Conservation (phyloP, 2,888 invertebrate species). For the Acleris sparsana region DNA sequence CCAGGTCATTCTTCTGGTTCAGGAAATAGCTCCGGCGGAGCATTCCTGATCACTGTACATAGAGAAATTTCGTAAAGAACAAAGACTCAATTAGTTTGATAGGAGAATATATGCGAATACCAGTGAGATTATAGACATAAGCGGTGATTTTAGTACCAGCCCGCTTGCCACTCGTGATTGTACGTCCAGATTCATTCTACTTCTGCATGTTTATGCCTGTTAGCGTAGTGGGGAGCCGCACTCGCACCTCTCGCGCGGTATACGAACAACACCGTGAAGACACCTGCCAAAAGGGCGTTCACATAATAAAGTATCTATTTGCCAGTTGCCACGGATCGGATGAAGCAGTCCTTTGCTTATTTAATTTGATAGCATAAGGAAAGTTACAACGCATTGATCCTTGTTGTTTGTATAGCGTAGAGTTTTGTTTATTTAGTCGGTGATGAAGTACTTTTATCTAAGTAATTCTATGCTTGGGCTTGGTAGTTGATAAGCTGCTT, state of each 20-base stretch:
- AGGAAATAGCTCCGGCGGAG: slow-evolving; percentile 78
- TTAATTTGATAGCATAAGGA: no score
- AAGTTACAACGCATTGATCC: not conserved
- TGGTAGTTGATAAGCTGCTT: slow-evolving; percentile 7
- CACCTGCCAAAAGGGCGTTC: no score
- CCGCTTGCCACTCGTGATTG: slow-evolving; percentile 74
- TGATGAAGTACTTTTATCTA: not conserved
- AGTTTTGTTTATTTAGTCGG: not conserved
- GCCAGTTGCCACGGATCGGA: no score
- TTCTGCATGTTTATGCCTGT: slow-evolving; percentile 55
- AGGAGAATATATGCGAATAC: slow-evolving; percentile 76
- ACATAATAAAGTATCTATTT: no score
- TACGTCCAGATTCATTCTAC: slow-evolving; percentile 74
- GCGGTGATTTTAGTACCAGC: slow-evolving; percentile 82
- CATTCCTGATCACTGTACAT: slow-evolving; percentile 79
- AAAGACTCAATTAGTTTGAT: slow-evolving; percentile 82
- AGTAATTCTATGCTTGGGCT: slow-evolving; percentile 9
- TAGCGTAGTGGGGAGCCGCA: slow-evolving; percentile 10
- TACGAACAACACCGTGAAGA: not conserved
- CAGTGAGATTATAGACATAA: slow-evolving; percentile 82
- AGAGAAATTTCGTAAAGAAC: slow-evolving; percentile 74
- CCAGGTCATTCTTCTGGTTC: slow-evolving; percentile 84
- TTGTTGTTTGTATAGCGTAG: not conserved
- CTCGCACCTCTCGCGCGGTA: not conserved
- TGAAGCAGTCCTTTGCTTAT: no score